A percentile compares a stretch with the other conserved stretches of the same genome.
Evolutionary conservation across 1,140 invertebrate genomes (phyloP).

Genomic region (Lysiphlebus fabarum): DNA sequence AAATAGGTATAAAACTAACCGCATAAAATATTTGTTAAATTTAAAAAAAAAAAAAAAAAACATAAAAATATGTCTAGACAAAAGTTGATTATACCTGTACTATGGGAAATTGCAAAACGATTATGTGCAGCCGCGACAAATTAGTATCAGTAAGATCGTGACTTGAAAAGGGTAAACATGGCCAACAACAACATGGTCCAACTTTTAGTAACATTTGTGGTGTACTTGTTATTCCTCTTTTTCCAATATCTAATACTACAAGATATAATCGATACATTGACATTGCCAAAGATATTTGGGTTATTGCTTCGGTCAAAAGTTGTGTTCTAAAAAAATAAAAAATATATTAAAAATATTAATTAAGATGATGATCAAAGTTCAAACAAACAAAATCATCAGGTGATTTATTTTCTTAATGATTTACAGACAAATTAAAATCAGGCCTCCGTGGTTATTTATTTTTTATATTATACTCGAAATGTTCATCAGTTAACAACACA

Average conservation of each 20-base stretch:
- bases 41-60: too few relatives aligned
- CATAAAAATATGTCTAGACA: background rate
- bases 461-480: too few relatives aligned
- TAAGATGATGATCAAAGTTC: background rate
- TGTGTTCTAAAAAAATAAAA: constrained; percentile 38
- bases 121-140: constrained; percentile 47
- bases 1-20: background rate
- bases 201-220: constrained; percentile 42
- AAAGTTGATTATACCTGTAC: constrained; percentile 41
- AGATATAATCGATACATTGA: constrained; percentile 49
- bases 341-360: constrained; percentile 20
- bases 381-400: too few relatives aligned
- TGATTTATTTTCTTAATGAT: background rate
- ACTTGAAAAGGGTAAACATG: constrained; percentile 48
- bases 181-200: constrained; percentile 53
- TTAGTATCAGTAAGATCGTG: constrained; percentile 45
- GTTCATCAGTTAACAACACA: too few relatives aligned
- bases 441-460: background rate
- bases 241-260: constrained; percentile 44
- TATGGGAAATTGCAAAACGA: constrained; percentile 48
- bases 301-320: constrained; percentile 46
- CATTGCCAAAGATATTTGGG: constrained; percentile 47
- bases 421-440: background rate
- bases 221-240: constrained; percentile 38
- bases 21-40: background rate